Conservation (phyloP, 2,113 vertebrate species). For the Trachemys scripta region DNA sequence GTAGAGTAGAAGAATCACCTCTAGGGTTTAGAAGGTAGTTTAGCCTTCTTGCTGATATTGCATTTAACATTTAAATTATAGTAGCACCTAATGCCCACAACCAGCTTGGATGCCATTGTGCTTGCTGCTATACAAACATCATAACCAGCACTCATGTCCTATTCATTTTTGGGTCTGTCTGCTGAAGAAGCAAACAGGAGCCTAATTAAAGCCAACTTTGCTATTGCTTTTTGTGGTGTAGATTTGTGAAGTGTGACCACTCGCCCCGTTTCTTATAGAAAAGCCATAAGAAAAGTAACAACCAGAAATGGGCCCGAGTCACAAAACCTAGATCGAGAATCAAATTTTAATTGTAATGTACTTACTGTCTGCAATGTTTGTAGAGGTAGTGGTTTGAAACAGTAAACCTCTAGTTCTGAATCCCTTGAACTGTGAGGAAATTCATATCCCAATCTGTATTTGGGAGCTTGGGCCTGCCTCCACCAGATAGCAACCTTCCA, state of each 20-base stretch:
- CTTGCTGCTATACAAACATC: background rate
- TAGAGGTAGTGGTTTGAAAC: background rate
- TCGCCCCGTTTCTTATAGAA: background rate
- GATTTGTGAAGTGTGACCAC: background rate
- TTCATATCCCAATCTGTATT: background rate
- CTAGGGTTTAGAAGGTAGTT: background rate
- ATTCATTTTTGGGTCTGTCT: background rate
- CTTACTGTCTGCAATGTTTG: background rate
- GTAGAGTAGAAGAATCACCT: background rate
- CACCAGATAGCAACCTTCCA: background rate
- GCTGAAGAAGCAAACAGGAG: background rate
- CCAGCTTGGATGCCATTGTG: background rate
- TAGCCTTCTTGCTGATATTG: too few relatives aligned
- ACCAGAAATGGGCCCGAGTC: background rate
- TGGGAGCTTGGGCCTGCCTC: background rate
- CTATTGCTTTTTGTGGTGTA: background rate
- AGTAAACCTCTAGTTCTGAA: background rate
- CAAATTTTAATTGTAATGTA: background rate
- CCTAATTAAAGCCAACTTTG: background rate
- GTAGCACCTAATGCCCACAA: background rate
- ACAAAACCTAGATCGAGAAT: background rate
- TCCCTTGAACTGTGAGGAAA: background rate
- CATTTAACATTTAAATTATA: background rate
- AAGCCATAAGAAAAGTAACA: too few relatives aligned
- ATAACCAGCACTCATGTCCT: background rate